These are phyloP conservation scores for Neotoxoptera formosana DNA, from an alignment of 1,140 invertebrate species.

Conservation along the genomic window DNA sequence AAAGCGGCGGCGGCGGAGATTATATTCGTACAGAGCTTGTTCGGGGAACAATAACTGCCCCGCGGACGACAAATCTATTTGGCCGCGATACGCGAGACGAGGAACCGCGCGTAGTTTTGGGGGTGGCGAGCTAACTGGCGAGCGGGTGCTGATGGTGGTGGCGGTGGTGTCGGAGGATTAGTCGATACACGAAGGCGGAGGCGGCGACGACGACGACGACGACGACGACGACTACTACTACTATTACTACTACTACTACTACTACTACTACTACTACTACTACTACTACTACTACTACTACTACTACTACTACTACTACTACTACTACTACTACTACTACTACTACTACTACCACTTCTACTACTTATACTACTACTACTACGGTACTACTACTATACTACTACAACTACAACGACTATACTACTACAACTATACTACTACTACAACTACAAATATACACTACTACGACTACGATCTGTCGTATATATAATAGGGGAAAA, in stretches of 20 bases:
- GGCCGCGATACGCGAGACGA: neutral
- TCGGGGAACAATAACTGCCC: constrained; percentile 27
- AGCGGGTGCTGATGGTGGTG: neutral
- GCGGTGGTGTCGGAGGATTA: constrained; percentile 47
- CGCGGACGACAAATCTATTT: constrained; percentile 42
- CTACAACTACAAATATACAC: neutral
- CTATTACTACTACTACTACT: neutral
- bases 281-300: too few species aligned
- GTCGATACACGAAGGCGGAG: constrained; percentile 6
- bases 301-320: neutral
- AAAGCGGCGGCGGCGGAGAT: constrained; percentile 15
- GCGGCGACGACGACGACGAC: neutral
- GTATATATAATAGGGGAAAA: constrained; percentile 41
- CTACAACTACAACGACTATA: neutral
- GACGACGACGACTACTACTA: neutral
- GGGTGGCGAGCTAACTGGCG: neutral
- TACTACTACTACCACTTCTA: neutral
- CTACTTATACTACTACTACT: too few species aligned
- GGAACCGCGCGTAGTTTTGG: neutral
- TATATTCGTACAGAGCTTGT: constrained; percentile 39
- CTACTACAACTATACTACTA: too few species aligned
- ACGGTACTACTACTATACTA: neutral
- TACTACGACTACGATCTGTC: neutral
- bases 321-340: too few species aligned
- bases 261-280: neutral